A percentile compares a stretch with the other conserved stretches of the same genome.
phyloP scores from a whole-genome alignment of 64 coral and sea anemone species.

The Stylophora pistillata region DNA sequence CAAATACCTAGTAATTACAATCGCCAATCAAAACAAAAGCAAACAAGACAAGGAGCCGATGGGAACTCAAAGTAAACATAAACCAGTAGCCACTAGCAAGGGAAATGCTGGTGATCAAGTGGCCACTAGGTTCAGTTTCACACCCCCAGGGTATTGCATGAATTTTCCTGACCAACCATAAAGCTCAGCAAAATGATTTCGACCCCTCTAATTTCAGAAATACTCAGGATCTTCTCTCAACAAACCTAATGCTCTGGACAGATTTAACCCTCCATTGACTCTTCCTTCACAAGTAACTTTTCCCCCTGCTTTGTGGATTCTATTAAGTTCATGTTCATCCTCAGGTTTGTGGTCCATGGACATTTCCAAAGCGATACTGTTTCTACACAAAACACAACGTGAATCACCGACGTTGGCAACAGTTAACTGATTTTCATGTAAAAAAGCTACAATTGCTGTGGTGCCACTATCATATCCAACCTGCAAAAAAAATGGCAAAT shows the following conservation, averaged over 20 bases:
- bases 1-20: no score
- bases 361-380: conserved; percentile 92
- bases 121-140: no score
- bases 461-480: conserved; percentile 98
- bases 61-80: no score
- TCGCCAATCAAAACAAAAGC: no score
- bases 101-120: no score
- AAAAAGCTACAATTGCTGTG: conserved; percentile 91
- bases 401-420: conserved; percentile 98
- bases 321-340: conserved; percentile 88
- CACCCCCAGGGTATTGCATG: no score
- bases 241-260: conserved; percentile 97
- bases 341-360: conserved; percentile 97
- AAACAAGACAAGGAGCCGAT: no score
- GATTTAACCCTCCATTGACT: conserved; percentile 96
- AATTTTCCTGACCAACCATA: no score
- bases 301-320: conserved; percentile 98
- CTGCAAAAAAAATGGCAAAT: not conserved
- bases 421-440: conserved; percentile 61
- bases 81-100: no score
- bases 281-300: conserved; percentile 91
- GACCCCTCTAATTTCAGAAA: no score
- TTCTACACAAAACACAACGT: conserved; percentile 92
- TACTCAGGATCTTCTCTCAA: not conserved
- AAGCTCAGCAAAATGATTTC: no score